Evolutionary conservation across 2,888 invertebrate species (phyloP).

Genomic region (Argyresthia goedartella): DNA sequence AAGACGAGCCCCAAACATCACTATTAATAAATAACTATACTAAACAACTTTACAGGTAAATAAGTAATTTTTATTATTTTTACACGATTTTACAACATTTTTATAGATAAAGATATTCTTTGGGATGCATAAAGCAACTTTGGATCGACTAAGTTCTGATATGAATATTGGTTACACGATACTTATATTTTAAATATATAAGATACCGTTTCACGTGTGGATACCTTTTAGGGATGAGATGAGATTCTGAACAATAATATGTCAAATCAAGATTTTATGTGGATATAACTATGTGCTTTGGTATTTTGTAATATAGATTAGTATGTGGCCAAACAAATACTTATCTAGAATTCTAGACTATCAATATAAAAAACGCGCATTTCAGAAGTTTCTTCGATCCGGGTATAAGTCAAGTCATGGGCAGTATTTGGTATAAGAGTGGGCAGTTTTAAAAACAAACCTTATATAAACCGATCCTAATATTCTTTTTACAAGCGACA

Average conservation of each 20-base stretch:
- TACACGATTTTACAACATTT: constrained; percentile 66
- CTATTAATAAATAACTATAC: constrained; percentile 61
- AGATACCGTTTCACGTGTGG: neutral
- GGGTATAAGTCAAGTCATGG: neutral
- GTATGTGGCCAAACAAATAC: neutral
- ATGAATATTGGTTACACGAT: neutral
- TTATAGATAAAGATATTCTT: constrained; percentile 62
- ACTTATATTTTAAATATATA: neutral
- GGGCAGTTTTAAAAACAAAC: neutral
- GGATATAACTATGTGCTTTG: neutral
- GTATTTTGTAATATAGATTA: neutral
- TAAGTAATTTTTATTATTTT: constrained; percentile 60
- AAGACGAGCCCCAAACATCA: constrained; percentile 49
- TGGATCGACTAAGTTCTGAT: constrained; percentile 36
- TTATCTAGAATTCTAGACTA: neutral
- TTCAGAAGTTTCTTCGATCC: neutral
- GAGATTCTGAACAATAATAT: constrained; percentile 11
- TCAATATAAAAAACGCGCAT: neutral
- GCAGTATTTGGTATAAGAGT: neutral
- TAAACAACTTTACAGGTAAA: constrained; percentile 65
- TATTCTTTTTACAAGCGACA: neutral
- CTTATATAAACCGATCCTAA: neutral
- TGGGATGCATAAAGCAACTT: constrained; percentile 63
- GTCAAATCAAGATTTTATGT: neutral
- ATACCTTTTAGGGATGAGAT: constrained; percentile 9